Percentiles rank a stretch among this genome's conserved stretches.
Conservation (phyloP, 2,113 vertebrate genomes). For the Sarotherodon lohbergeri region DNA sequence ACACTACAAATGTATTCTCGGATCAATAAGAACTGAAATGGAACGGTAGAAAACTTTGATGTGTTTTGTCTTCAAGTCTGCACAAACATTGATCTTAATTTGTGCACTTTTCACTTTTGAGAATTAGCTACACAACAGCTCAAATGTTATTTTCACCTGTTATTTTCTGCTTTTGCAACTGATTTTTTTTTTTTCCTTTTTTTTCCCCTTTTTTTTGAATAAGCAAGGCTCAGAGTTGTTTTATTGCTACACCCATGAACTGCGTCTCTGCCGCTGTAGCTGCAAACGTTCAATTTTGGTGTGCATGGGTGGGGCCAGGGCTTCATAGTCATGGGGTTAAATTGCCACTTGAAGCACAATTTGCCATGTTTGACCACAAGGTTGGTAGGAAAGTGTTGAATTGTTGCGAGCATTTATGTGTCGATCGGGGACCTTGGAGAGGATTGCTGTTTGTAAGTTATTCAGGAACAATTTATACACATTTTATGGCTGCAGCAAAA, state of each 20-base stretch:
- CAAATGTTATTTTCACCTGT: neutral
- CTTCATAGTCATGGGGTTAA: neutral
- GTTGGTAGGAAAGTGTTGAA: neutral
- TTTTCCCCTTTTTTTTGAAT: neutral
- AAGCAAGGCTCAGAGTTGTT: neutral
- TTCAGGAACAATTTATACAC: neutral
- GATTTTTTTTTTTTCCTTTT: accelerated
- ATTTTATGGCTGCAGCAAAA: neutral
- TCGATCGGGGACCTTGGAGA: neutral
- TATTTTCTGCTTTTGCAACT: neutral
- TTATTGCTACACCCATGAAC: neutral
- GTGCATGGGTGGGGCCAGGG: neutral
- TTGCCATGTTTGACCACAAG: neutral
- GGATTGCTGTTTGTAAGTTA: neutral
- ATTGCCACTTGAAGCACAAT: neutral
- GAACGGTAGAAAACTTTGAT: neutral
- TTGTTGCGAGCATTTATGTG: neutral
- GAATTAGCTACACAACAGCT: neutral
- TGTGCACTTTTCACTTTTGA: neutral
- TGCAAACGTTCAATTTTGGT: neutral
- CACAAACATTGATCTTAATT: neutral
- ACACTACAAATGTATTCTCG: neutral
- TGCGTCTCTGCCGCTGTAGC: neutral
- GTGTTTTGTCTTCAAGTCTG: neutral
- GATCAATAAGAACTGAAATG: neutral